Conservation (phyloP, 2,888 invertebrate genomes). For the Idaea biselata region DNA sequence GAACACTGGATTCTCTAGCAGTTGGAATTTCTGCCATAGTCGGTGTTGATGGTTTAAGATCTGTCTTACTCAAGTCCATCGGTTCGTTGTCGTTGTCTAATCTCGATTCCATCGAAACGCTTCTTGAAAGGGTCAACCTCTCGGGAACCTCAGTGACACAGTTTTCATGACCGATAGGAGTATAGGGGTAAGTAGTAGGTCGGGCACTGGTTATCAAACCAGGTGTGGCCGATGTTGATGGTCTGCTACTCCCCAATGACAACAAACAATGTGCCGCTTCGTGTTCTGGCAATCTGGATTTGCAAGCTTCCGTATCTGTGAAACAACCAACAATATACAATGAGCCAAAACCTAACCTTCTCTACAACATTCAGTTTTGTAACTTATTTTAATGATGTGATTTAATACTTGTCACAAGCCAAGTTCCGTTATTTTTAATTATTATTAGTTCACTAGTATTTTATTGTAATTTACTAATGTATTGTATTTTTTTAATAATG, state of each 20-base stretch:
- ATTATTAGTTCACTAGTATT: neutral
- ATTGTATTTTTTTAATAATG: neutral
- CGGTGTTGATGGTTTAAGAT: conserved; percentile 50
- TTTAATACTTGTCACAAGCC: neutral
- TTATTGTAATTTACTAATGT: neutral
- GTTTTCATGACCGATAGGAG: conserved; percentile 59
- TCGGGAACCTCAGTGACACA: conserved; percentile 50
- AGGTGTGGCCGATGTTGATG: conserved; percentile 73
- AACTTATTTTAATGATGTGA: neutral
- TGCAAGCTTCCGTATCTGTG: conserved; percentile 84
- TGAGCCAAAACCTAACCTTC: neutral
- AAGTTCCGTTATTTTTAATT: neutral
- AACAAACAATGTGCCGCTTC: conserved; percentile 92
- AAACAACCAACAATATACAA: conserved; percentile 16
- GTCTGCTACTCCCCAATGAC: conserved; percentile 84
- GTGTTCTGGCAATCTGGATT: conserved; percentile 88
- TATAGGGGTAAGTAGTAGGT: conserved; percentile 86
- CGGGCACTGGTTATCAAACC: conserved; percentile 81
- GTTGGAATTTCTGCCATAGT: conserved; percentile 80
- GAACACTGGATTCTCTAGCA: conserved; percentile 81
- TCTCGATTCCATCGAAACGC: conserved; percentile 50
- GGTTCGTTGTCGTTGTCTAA: conserved; percentile 76
- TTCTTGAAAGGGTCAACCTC: conserved; percentile 45
- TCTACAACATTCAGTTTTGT: neutral
- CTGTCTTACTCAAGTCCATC: conserved; percentile 73